Percentiles rank a stretch among this genome's conserved stretches.
These are phyloP conservation scores for Marronus borbonicus DNA, from an alignment of 2,888 invertebrate species.

Conservation along the genomic window DNA sequence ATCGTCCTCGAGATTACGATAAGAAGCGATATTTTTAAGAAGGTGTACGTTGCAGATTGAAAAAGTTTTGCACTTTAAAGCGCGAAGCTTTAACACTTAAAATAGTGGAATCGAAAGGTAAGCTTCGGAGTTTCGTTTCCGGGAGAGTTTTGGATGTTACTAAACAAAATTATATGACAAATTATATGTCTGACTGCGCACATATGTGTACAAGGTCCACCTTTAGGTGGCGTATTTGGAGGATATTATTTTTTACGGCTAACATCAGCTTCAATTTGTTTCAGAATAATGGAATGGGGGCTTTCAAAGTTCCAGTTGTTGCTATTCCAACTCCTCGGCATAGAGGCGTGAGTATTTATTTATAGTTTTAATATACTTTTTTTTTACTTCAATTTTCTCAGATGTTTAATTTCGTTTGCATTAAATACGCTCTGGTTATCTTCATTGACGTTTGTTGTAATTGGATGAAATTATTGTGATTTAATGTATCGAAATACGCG, in stretches of 20 bases:
- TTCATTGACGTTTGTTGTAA: no score
- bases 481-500: no score
- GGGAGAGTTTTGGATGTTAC: neutral
- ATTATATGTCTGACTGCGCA: no score
- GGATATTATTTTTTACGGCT: no score
- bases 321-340: conserved; percentile 37
- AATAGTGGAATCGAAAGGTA: conserved; percentile 22
- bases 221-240: no score
- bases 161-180: neutral
- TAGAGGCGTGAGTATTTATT: conserved; percentile 35
- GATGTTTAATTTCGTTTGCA: no score
- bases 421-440: no score
- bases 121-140: neutral
- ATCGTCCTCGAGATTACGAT: conserved; percentile 35
- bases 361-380: no score
- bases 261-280: conserved; percentile 6
- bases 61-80: conserved; percentile 32
- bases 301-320: conserved; percentile 19
- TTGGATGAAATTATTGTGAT: no score
- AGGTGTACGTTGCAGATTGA: conserved; percentile 26
- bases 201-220: no score
- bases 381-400: no score
- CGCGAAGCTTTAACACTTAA: neutral
- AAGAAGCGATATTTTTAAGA: conserved; percentile 31
- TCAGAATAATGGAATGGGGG: conserved; percentile 48